phyloP scores from a whole-genome alignment of 2,113 vertebrate genomes.

The Ranitomeya variabilis region DNA sequence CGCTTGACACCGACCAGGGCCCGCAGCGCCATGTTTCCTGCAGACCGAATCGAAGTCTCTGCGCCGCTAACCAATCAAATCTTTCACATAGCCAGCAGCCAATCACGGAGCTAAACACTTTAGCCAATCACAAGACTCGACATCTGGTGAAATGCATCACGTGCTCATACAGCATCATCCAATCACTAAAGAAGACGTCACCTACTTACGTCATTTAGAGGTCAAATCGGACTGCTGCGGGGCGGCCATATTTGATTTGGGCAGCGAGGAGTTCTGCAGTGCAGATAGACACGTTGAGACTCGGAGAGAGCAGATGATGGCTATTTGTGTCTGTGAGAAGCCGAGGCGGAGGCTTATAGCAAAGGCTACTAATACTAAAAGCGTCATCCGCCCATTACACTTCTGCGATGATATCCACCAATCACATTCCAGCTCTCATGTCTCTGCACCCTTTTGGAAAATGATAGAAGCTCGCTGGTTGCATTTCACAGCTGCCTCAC shows the following conservation, averaged over 20 bases:
- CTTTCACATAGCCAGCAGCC: background rate
- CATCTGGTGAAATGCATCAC: background rate
- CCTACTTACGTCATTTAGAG: background rate
- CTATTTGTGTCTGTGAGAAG: background rate
- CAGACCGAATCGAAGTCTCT: background rate
- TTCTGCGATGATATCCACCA: background rate
- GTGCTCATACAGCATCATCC: background rate
- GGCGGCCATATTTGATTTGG: conserved; percentile 22
- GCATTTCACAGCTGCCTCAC: background rate
- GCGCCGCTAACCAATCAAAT: background rate
- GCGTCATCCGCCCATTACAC: too few relatives aligned
- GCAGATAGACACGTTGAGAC: background rate
- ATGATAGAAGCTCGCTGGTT: background rate
- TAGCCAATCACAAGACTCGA: background rate
- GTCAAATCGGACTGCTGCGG: background rate
- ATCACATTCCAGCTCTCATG: background rate
- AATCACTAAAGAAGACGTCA: background rate
- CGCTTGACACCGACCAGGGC: conserved; percentile 89
- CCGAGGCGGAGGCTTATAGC: background rate
- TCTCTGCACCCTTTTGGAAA: background rate
- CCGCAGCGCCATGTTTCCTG: conserved; percentile 77
- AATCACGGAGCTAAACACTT: background rate
- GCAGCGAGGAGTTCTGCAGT: background rate
- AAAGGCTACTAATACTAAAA: background rate
- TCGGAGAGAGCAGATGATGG: background rate